Base-by-base conservation (phyloP, 2,888 invertebrate species). In the Macaria notata region DNA sequence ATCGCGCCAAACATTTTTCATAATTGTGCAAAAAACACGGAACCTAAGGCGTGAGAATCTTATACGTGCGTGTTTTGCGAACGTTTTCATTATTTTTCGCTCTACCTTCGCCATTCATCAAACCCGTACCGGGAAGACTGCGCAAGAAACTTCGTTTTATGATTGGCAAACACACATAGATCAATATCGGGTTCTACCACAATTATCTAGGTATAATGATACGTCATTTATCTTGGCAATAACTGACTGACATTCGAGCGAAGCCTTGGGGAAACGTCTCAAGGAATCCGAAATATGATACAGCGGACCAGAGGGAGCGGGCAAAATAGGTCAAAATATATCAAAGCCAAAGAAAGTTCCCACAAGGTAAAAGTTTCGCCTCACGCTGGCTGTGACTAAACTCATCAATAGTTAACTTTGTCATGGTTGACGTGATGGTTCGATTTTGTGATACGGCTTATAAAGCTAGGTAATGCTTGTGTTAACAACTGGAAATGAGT, bases 221-320 rank as follows among this genome's bases (percentile, higher is more conserved):
- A 54, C 53, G 54, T 46, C 46, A 46, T 52, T 39, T 46, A 53
- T 42, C 41, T 33, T 42, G 46, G 45, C 41, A 48, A 48, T 54
- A 55, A 38, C 9, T 52, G 30, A 45, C 31, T 44, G 46, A 56
- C 30, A 42, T 9, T 43, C 19, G 19, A 46, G 9, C 5, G 9
- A 31, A 44, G 31, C 44, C 38, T 39, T 31, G 38, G 42, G 36
- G 30, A 31, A 47, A 43, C 33, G 5, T 44, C 31, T 51, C 47
- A 44, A 33, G 9, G n/a, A 41, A 46, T 31, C 31, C 9, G 47
- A 36, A 47, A 47, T 54, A 42, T 42, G 29, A 53, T 48, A 48
- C 31, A n/a, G 43, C 42, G 33, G 19, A 33, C 48, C 44, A 48
- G 44, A 48, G 36, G 4, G 30, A 43, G 9, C 6, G 4, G 9